Conservation (phyloP, 2,888 invertebrate genomes). For the Criorhina ranunculi region DNA sequence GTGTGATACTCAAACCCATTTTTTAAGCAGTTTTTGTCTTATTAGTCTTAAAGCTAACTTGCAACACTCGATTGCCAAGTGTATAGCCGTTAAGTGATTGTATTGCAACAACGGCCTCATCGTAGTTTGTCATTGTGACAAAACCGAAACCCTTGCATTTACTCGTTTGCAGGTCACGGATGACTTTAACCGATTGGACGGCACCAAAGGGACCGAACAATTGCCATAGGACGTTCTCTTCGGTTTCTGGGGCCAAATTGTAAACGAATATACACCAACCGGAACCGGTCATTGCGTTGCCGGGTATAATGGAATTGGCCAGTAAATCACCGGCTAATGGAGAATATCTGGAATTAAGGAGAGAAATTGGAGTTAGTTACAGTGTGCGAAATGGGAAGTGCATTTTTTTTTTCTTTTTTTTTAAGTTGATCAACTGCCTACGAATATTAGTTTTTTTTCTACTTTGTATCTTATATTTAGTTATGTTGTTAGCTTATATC, state of each 20-base stretch:
- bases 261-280: slow-evolving; percentile 95
- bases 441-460: slow-evolving; percentile 2
- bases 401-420: slow-evolving; percentile 10
- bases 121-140: slow-evolving; percentile 99
- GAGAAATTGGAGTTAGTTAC: slow-evolving; percentile 29
- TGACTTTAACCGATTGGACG: slow-evolving; percentile 98
- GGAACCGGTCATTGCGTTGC: slow-evolving; percentile 93
- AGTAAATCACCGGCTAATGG: slow-evolving; percentile 93
- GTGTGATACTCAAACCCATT: slow-evolving; percentile 39
- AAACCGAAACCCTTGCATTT: slow-evolving; percentile 99
- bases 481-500: slow-evolving; percentile 53
- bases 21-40: slow-evolving; percentile 89
- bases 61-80: slow-evolving; percentile 96
- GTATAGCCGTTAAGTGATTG: slow-evolving; percentile 98
- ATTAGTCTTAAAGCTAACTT: slow-evolving; percentile 98
- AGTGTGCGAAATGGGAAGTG: slow-evolving; percentile 29
- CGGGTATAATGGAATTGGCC: slow-evolving; percentile 91
- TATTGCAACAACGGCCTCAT: slow-evolving; percentile 98
- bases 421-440: slow-evolving; percentile 4
- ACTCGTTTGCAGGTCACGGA: slow-evolving; percentile 97
- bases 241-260: slow-evolving; percentile 97
- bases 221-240: slow-evolving; percentile 98
- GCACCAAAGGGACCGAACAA: slow-evolving; percentile 98
- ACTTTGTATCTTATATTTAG: slow-evolving; percentile 56
- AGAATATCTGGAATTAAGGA: slow-evolving; percentile 86